Evolutionary conservation across 2,113 vertebrate species (phyloP).

Genomic region (Odobenus rosmarus): DNA sequence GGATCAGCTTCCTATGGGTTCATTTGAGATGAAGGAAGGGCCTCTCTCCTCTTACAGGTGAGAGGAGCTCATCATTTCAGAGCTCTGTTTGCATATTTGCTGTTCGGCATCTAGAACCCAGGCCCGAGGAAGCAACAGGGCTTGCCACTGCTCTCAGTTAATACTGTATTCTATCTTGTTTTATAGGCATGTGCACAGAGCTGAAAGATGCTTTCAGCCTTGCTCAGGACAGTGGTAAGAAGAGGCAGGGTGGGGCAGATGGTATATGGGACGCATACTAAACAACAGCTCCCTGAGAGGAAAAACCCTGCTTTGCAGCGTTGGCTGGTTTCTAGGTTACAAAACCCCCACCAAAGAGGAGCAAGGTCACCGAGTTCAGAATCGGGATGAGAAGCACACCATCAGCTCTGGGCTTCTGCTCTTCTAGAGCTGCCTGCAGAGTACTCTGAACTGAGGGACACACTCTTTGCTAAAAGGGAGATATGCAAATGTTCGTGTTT

Average conservation of each 20-base stretch:
- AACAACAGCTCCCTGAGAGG: not conserved
- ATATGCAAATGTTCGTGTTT: not conserved
- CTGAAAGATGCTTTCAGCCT: not conserved
- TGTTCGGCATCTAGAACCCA: not conserved
- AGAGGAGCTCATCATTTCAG: not conserved
- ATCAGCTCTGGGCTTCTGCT: not conserved
- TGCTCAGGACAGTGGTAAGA: not conserved
- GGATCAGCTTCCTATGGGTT: not conserved
- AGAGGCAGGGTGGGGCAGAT: not conserved
- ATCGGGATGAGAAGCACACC: not conserved
- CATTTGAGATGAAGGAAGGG: not conserved
- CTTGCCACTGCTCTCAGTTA: not conserved
- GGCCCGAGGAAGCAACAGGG: not conserved
- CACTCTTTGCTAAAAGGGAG: not conserved
- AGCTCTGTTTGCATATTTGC: not conserved
- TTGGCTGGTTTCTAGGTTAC: not conserved
- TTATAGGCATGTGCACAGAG: not conserved
- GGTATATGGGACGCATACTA: accelerated
- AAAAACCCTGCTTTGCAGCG: not conserved
- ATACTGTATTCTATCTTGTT: not conserved
- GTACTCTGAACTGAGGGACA: not conserved
- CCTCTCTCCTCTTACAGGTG: not conserved
- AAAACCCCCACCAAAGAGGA: not conserved
- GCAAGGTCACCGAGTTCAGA: not conserved
- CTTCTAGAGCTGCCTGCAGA: not conserved